A percentile compares a stretch with the other conserved stretches of the same genome.
Evolutionary conservation across 2,888 invertebrate species (phyloP).

Genomic region (Cylindroiulus punctatus): DNA sequence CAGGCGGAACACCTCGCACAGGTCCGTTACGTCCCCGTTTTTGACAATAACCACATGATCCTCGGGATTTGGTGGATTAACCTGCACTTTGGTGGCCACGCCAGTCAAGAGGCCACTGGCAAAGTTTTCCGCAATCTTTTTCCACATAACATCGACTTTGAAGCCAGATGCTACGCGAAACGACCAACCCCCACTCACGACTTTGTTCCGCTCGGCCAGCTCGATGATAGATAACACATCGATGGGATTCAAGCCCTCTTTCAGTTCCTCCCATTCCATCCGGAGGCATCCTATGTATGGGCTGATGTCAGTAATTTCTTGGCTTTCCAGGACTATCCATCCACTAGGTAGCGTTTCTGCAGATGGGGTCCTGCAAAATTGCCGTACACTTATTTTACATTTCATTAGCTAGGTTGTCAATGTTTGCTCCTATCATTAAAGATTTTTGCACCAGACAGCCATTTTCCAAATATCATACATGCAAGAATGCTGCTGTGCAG

Average conservation of each 20-base stretch:
- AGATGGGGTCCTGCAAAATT: too few relatives aligned
- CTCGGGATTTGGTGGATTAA: background rate
- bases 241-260: background rate
- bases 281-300: too few relatives aligned
- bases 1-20: background rate
- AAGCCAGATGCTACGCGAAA: background rate
- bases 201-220: background rate
- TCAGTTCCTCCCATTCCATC: slow-evolving; percentile 16
- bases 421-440: too few relatives aligned
- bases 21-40: background rate
- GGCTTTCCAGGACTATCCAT: too few relatives aligned
- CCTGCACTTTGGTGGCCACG: background rate
- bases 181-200: background rate
- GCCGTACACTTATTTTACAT: too few relatives aligned
- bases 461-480: too few relatives aligned
- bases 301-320: too few relatives aligned
- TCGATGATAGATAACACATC: background rate
- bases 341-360: too few relatives aligned
- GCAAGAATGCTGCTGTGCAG: too few relatives aligned
- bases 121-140: background rate
- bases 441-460: too few relatives aligned
- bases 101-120: background rate
- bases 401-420: too few relatives aligned
- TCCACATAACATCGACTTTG: slow-evolving; percentile 10
- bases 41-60: background rate